These are phyloP conservation scores for Spatula versicolor DNA, from an alignment of 2,797 vertebrate genomes.

Conservation along the genomic window DNA sequence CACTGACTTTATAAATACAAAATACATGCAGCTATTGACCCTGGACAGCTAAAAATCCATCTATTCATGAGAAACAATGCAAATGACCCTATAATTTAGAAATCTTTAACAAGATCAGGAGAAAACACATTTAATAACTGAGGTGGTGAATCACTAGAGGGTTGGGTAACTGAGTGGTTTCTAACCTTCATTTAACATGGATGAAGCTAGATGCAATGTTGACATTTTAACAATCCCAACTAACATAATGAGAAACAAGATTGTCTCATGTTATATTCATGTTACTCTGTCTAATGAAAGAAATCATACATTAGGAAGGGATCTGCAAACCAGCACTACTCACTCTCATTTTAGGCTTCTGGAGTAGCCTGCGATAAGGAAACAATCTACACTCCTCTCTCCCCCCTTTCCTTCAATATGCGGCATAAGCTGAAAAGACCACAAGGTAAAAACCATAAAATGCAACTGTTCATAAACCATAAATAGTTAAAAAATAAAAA, in stretches of 20 bases:
- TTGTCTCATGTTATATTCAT: slow-evolving; percentile 60
- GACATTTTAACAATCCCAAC: slow-evolving; percentile 9
- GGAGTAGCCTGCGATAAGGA: not conserved
- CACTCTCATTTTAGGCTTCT: not conserved
- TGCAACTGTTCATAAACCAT: not conserved
- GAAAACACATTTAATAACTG: not conserved
- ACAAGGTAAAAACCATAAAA: not conserved
- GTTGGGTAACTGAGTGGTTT: not conserved
- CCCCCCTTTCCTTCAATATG: not conserved
- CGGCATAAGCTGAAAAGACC: not conserved
- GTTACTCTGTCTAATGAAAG: slow-evolving; percentile 9
- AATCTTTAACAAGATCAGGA: not conserved
- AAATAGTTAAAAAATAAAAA: not conserved
- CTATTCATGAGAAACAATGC: not conserved
- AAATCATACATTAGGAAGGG: not conserved
- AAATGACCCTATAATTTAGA: not conserved
- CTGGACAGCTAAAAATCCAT: not conserved
- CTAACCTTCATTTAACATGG: not conserved
- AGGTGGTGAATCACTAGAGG: not conserved
- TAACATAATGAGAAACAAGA: slow-evolving; percentile 37
- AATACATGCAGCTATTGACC: not conserved
- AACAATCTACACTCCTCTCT: not conserved
- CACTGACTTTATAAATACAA: not conserved
- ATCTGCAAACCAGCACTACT: not conserved
- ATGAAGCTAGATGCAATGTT: not conserved